Evolutionary conservation across 2,113 vertebrate genomes (phyloP).

Genomic region (Cromileptes altivelis): DNA sequence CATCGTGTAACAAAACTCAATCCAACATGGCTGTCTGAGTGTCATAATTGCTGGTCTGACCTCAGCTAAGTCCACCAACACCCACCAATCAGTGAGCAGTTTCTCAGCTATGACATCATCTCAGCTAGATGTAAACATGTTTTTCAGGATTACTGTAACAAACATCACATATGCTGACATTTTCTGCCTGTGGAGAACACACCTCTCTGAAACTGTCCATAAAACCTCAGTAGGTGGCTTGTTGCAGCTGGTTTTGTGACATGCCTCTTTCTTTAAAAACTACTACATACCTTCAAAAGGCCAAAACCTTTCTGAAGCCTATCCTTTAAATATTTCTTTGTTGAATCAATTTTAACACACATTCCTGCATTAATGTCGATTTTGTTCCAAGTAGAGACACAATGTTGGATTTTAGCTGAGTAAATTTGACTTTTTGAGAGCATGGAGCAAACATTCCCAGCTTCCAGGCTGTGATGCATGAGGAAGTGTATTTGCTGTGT

Average conservation of each 20-base stretch:
- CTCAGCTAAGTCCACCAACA: slow-evolving; percentile 14
- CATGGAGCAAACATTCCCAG: slow-evolving; percentile 36
- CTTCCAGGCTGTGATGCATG: slow-evolving; percentile 57
- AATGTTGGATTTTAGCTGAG: slow-evolving; percentile 11
- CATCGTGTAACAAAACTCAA: background rate
- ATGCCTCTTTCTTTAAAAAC: background rate
- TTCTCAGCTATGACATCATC: slow-evolving; percentile 31
- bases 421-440: slow-evolving; percentile 23
- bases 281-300: background rate
- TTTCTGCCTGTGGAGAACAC: slow-evolving; percentile 19
- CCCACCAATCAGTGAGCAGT: slow-evolving; percentile 25
- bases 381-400: slow-evolving; percentile 7
- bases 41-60: background rate
- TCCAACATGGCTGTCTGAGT: slow-evolving; percentile 10
- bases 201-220: slow-evolving; percentile 14
- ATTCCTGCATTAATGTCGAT: slow-evolving; percentile 31
- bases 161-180: slow-evolving; percentile 25
- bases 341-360: background rate
- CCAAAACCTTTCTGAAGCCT: background rate
- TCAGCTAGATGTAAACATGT: slow-evolving; percentile 32
- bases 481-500: slow-evolving; percentile 47
- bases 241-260: slow-evolving; percentile 63
- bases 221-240: slow-evolving; percentile 23
- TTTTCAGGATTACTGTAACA: slow-evolving; percentile 39
- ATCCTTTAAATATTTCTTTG: background rate